phyloP scores from a whole-genome alignment of 2,113 vertebrate genomes.

The cattle (Bos taurus) region DNA sequence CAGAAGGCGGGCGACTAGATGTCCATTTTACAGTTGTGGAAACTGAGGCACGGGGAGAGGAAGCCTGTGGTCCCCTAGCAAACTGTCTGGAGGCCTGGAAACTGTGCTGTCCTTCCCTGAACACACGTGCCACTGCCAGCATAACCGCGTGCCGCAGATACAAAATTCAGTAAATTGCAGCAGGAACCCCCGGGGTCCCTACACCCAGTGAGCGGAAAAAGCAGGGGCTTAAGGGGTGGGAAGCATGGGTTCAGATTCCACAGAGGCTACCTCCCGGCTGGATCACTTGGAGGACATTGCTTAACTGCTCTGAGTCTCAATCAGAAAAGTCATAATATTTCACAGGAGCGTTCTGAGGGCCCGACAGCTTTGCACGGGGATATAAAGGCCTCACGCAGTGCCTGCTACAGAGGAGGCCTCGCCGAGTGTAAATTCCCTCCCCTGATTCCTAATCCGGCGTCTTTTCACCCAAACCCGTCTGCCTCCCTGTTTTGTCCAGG shows the following conservation, averaged over 20 bases:
- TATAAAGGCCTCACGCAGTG: fast-evolving
- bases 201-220: background rate
- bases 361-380: fast-evolving
- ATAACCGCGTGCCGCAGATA: too few species aligned
- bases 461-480: background rate
- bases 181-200: background rate
- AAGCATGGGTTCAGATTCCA: background rate
- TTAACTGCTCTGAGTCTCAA: background rate
- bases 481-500: background rate
- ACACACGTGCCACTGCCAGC: fast-evolving
- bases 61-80: background rate
- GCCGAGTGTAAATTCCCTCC: background rate
- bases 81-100: background rate
- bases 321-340: background rate
- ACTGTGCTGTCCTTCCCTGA: background rate
- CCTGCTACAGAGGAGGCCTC: background rate
- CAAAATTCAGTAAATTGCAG: background rate
- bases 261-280: fast-evolving
- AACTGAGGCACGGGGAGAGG: background rate
- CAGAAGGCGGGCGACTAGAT: background rate
- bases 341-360: background rate
- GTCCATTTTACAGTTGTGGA: background rate
- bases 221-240: background rate
- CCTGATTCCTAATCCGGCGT: fast-evolving
- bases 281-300: fast-evolving